Evolutionary conservation across 1,140 invertebrate genomes (phyloP), one percentile per base, ranked within the genome.

Genomic region (Drusus annulatus): DNA sequence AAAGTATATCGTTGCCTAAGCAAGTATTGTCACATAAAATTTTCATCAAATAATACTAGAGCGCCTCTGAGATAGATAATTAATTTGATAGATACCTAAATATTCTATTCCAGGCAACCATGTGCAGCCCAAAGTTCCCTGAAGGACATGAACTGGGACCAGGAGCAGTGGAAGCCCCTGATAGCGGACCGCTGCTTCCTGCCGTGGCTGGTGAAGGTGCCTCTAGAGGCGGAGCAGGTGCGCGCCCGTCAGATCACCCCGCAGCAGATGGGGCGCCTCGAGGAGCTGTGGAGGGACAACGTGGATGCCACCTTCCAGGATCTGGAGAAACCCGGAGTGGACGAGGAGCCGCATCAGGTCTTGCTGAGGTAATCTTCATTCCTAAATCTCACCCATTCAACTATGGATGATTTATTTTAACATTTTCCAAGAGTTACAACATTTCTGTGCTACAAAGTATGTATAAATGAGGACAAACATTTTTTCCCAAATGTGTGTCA

Each of bases 121-220:
- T 99, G 99, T 90, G 98, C 98, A 71, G 96, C 97, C 6, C 97
- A 99, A 88, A 98, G 94, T 86, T 98, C 96, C 51, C 89, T 98
- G 10, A 98, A 99, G 88, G 98, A 99, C 87, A 98, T 98, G 96
- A 99, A 99, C 87, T 99, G 98, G 97, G 98, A 99, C 91, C 97
- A 98, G 88, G 97, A 98, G 79, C 97, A 99, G 87, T 99, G 98
- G 98, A 98, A 99, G 87, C 98, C 98, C 0, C 90, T 99, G 15
- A 98, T 99, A 74, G 94, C 97, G 83, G 98, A 99, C 88, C 94
- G 98, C 25, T 96, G 96, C 85, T 98, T 99, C 86, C 87, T 99
- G 13, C 93, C 96, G 0, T 99, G 98, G 98, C 89, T 99, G 16
- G 98, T 99, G 0, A 99, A 99, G 88, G 95, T 97, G 56, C 97